Conservation (phyloP, 2,888 invertebrate species). For the Automeris io region DNA sequence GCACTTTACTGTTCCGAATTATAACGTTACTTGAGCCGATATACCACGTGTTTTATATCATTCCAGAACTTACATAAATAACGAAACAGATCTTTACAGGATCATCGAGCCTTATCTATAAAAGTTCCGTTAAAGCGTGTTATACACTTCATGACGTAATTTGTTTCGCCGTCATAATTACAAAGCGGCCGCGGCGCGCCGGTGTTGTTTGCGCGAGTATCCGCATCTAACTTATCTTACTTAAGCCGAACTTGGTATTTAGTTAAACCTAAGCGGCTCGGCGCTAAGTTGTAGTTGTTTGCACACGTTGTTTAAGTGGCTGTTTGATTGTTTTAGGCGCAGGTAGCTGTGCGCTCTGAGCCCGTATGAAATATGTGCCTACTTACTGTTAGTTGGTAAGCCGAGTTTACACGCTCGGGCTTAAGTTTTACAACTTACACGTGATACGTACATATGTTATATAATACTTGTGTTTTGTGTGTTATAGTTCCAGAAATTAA, state of each 20-base stretch:
- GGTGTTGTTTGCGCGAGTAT: conserved; percentile 18
- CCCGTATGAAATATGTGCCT: conserved; percentile 69
- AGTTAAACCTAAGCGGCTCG: conserved; percentile 60
- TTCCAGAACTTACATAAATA: too few species aligned
- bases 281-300: conserved; percentile 44
- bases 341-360: conserved; percentile 61
- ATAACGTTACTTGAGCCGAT: too few species aligned
- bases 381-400: conserved; percentile 62
- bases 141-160: background rate
- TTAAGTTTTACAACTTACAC: conserved; percentile 66
- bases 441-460: too few species aligned
- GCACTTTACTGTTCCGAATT: too few species aligned
- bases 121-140: background rate
- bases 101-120: too few species aligned
- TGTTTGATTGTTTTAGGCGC: conserved; percentile 74
- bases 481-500: conserved; percentile 3
- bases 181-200: background rate
- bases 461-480: conserved; percentile 16
- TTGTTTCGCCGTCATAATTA: background rate
- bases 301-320: conserved; percentile 43
- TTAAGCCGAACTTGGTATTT: conserved; percentile 68
- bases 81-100: too few species aligned
- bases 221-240: conserved; percentile 57
- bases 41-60: too few species aligned
- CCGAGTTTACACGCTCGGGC: conserved; percentile 52